Base-by-base conservation (phyloP, 2,888 invertebrate genomes). In the Agrilus mali region DNA sequence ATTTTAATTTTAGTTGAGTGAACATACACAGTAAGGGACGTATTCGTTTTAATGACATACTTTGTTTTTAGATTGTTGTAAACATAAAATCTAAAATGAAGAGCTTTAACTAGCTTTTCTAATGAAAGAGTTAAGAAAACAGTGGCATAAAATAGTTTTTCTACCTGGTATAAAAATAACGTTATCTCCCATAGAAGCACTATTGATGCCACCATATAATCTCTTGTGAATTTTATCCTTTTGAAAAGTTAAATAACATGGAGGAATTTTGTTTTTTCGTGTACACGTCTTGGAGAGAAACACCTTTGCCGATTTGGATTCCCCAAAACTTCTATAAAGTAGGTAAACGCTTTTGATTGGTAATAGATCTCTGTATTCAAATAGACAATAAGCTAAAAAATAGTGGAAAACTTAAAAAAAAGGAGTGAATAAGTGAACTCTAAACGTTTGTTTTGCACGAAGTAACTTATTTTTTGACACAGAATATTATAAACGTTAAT, bases 271-370 rank as follows among this genome's bases (percentile, higher is more conserved):
- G 12, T 43, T 40, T 42, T 50, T 50, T 32, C 41, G 46, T 6
- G 42, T 36, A 33, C 50, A 50, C 10, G 34, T 15, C 17, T 33
- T 36, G 27, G 31, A 38, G 8, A 51, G 41, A 7, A 53, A 47
- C 14, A 27, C 40, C 36, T 50, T 41, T 5, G 47, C 64, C 0
- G 71, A 67, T 46, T 69, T 70, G 0, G 73, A 71, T 48, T 72
- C 70, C 10, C 71, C 73, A 33, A 73, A 52, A 22, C 53, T 53
- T 44, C 58, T 57, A 57, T 72, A 75, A 33, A 75, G 55, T 35
- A 60, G 52, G 50, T 74, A 74, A 8, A 68, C 54, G 3, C 59
- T 63, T 51, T 63, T 63, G 38, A 75, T 53, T 1, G 75, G 72
- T 15, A 73, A 51, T 44, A 66, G 60, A 45, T 63, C 54, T 27